Percentiles rank a stretch among this genome's conserved stretches.
phyloP scores from a whole-genome alignment of 2,888 invertebrate species.

The Cyrtodaria siliqua region DNA sequence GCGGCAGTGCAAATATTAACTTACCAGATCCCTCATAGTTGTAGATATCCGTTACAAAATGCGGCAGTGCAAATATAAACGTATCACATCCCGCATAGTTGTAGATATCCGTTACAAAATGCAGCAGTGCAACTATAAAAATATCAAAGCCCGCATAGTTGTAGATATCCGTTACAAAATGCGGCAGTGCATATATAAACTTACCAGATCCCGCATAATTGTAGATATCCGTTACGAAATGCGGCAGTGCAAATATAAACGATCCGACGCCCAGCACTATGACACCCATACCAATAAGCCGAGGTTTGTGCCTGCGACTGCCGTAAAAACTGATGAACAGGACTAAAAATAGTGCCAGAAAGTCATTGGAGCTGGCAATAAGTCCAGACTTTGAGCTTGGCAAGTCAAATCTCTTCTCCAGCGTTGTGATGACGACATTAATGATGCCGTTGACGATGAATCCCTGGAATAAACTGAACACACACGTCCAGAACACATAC shows the following conservation, averaged over 20 bases:
- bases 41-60: too few species aligned
- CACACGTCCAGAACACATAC: constrained; percentile 68
- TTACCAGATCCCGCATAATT: constrained; percentile 50
- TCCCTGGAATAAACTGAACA: constrained; percentile 67
- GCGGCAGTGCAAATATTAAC: too few species aligned
- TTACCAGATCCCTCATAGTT: too few species aligned
- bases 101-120: too few species aligned
- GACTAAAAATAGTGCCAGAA: constrained; percentile 66
- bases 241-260: constrained; percentile 65
- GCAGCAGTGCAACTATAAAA: too few species aligned
- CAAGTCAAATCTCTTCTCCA: constrained; percentile 67
- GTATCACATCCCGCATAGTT: too few species aligned
- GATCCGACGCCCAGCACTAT: constrained; percentile 67
- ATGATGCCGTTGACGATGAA: constrained; percentile 68
- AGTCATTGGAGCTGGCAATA: constrained; percentile 70
- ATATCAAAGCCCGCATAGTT: too few species aligned
- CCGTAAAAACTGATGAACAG: constrained; percentile 68
- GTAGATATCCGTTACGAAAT: constrained; percentile 61
- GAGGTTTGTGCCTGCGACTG: constrained; percentile 65
- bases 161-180: too few species aligned
- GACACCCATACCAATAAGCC: constrained; percentile 66
- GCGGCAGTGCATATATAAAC: too few species aligned
- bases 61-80: too few species aligned
- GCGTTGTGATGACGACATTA: constrained; percentile 66
- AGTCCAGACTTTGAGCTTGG: constrained; percentile 69